These are phyloP conservation scores for Holacanthus passer DNA, from an alignment of 2,113 vertebrate genomes.

Conservation along the genomic window DNA sequence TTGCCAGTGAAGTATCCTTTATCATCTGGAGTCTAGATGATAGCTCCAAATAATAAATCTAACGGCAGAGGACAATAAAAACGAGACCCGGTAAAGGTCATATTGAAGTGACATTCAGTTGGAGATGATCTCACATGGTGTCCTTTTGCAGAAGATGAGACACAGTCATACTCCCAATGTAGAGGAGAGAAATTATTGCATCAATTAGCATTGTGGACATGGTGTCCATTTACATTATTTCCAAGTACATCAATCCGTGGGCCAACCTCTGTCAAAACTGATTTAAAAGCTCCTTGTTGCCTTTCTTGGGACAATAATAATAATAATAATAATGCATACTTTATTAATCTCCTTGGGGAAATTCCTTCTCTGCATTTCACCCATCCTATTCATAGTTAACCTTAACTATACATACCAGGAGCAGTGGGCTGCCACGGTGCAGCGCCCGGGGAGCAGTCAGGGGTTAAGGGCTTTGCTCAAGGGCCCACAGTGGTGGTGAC, in stretches of 20 bases:
- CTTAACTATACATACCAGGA: no score
- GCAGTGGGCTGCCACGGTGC: no score
- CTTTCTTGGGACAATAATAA: neutral
- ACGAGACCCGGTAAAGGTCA: conserved; percentile 23
- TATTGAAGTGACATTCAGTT: conserved; percentile 58
- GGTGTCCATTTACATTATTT: conserved; percentile 49
- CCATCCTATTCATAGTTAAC: no score
- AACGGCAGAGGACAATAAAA: conserved; percentile 59
- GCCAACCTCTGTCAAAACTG: conserved; percentile 36
- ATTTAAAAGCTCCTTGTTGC: conserved; percentile 48
- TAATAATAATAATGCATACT: no score
- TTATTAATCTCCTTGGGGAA: no score
- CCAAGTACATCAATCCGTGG: conserved; percentile 38
- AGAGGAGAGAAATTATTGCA: conserved; percentile 1
- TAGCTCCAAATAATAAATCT: conserved; percentile 55
- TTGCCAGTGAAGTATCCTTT: conserved; percentile 27
- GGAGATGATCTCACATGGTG: conserved; percentile 47
- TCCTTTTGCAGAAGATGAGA: conserved; percentile 35
- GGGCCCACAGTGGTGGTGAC: no score
- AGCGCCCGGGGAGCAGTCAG: no score
- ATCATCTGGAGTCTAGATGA: conserved; percentile 3
- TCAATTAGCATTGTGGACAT: conserved; percentile 46
- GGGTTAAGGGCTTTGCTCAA: no score
- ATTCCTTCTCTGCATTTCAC: no score
- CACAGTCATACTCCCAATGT: neutral